Base-by-base conservation (phyloP, 2,113 vertebrate genomes). In the Paratilapia polleni region DNA sequence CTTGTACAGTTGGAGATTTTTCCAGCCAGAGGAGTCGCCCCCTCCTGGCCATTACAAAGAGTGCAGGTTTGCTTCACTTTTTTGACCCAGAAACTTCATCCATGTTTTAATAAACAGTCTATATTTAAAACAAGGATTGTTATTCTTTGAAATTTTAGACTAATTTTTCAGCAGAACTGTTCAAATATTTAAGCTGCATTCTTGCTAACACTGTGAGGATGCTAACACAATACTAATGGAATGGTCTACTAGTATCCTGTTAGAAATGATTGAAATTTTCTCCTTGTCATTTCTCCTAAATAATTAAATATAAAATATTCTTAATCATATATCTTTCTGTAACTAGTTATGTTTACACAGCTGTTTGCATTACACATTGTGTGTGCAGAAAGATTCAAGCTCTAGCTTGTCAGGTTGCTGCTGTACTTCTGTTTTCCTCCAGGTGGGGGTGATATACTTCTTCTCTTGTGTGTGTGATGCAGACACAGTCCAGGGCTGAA, bases 401-500 rank as follows among this genome's bases (percentile, higher is more conserved):
- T n/a, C 24, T 24, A 6, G 66, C 11, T 20, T 43, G 2, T 54
- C 15, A n/a, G 22, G 28, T 26, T 77, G 58, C 49, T 14, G 0
- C 34, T 77, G 90, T 31, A 82, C 60, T 80, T 82, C 66, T 26
- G 20, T n/a, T 19, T 6, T 79, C 5, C 2, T 83, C 87, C 93
- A 78, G 61, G 26, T 56, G 91, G 70, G 80, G 88, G 57, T 36
- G 60, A 28, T 22, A 36, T 62, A 19, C 47, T 24, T 76, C 76
- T 38, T 77, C 73, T 87, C 19, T 78, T 82, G n/a, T 90, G 82
- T 85, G 22, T 52, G 68, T 52, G 95, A 93, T 0, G 58, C 8
- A 47, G 93, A 88, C 10, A 85, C 34, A 41, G 81, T 91, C 95
- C 95, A 96, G 9, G 91, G 93, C 26, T 94, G 93, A 70, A 77